These are phyloP conservation scores for Carcinoscorpius rotundicauda DNA, from an alignment of 1,140 invertebrate genomes.

Conservation along the genomic window DNA sequence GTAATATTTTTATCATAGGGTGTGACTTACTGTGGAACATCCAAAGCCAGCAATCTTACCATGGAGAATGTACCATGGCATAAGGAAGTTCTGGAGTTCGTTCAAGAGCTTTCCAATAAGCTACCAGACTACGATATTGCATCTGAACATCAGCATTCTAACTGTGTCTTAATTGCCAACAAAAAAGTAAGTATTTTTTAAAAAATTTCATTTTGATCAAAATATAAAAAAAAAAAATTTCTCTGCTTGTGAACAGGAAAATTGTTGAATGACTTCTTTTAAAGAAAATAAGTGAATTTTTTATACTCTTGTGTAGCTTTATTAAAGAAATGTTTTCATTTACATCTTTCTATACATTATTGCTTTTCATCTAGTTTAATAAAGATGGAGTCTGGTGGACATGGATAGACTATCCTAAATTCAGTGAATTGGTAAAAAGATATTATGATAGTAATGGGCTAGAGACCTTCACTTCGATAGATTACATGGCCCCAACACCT, in stretches of 20 bases:
- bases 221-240: background rate
- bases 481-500: constrained; percentile 45
- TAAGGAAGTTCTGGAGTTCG: constrained; percentile 46
- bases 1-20: constrained; percentile 35
- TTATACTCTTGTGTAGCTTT: background rate
- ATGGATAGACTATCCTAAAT: constrained; percentile 50
- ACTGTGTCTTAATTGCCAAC: constrained; percentile 47
- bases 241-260: constrained; percentile 1
- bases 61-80: constrained; percentile 56
- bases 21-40: constrained; percentile 50
- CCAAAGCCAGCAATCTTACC: constrained; percentile 43
- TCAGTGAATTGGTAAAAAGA: constrained; percentile 38
- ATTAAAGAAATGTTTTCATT: constrained; percentile 1
- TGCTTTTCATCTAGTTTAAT: constrained; percentile 38
- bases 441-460: constrained; percentile 33
- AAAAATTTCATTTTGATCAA: constrained; percentile 1
- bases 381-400: constrained; percentile 45
- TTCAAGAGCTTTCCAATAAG: constrained; percentile 34
- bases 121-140: constrained; percentile 45
- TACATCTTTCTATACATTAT: background rate
- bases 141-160: constrained; percentile 52
- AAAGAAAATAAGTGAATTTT: background rate
- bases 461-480: constrained; percentile 39
- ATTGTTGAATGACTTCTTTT: background rate
- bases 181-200: constrained; percentile 35